phyloP scores from a whole-genome alignment of 1,140 invertebrate species.

The Drosophila kohkoa region DNA sequence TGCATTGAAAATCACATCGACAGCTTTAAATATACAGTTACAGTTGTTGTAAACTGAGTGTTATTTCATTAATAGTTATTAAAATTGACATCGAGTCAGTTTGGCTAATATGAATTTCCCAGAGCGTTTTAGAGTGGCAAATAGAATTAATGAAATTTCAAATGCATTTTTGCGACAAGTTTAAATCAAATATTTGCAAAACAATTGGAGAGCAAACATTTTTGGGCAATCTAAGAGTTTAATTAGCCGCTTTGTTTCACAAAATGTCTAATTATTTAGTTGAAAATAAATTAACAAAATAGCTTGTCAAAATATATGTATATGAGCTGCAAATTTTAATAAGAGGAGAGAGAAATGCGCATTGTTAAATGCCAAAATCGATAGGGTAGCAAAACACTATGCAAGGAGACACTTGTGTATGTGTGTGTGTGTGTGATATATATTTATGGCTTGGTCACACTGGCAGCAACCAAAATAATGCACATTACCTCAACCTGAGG shows the following conservation, averaged over 20 bases:
- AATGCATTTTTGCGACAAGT: background rate
- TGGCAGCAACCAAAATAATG: slow-evolving; percentile 35
- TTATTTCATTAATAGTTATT: no score
- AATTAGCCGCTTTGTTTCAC: background rate
- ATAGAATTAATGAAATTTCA: background rate
- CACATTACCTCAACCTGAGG: slow-evolving; percentile 30
- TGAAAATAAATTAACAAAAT: background rate
- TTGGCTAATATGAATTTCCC: no score
- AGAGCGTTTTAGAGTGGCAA: no score
- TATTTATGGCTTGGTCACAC: slow-evolving; percentile 41
- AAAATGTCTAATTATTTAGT: no score
- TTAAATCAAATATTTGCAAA: background rate
- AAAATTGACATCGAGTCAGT: no score
- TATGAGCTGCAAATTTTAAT: background rate
- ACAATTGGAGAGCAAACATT: background rate
- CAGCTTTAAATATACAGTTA: no score
- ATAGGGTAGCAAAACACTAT: background rate
- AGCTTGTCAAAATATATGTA: background rate
- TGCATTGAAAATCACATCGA: no score
- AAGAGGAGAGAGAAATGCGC: background rate
- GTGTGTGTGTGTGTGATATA: background rate
- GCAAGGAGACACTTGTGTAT: no score
- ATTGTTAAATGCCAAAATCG: background rate
- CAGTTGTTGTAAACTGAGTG: no score
- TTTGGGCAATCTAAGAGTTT: background rate